Evolutionary conservation across 2,797 vertebrate species (phyloP), one percentile per base, ranked within the genome.

Genomic region (Gallirallus australis): DNA sequence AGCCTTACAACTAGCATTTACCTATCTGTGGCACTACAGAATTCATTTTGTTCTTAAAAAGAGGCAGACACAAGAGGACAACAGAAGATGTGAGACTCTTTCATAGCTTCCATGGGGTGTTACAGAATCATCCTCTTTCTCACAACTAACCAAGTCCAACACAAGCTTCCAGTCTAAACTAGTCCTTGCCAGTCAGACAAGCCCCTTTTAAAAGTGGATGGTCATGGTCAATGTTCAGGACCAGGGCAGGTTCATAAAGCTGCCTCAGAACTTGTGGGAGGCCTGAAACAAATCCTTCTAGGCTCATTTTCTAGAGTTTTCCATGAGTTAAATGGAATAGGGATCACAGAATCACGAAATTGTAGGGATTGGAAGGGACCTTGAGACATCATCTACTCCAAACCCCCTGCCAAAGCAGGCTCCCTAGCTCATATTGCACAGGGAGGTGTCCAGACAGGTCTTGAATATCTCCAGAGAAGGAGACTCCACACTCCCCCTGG

Each of bases 211-310:
- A 39, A 78, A 79, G 71, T 1, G 5, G 9, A 7, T 25, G 1
- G 7, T 40, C 33, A 17, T 10, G 15, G 8, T 48, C 0, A 0
- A 42, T 30, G 21, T 37, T 73, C 35, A 70, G 56, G 42, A 53
- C 33, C 8, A 23, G 52, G 8, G 27, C 35, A 40, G 9, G 30
- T 78, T 71, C 61, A 54, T 53, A 40, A 40, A 66, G 63, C 30
- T 90, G 33, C 54, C 47, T 53, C 70, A 47, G 71, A 77, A 65
- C 23, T 56, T 12, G 5, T 25, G 19, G 20, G 27, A 75, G 10
- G 17, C 13, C 27, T 56, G 25, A 72, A 52, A 10, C 15, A 86
- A 83, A 60, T 8, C 10, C 35, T 73, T 69, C 52, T 35, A 53
- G 11, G 27, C 10, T 50, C 27, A 37, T 11, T 73, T 91, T 80